Base-by-base conservation (phyloP, 1,140 invertebrate genomes). In the Leptinotarsa undecemlineata region DNA sequence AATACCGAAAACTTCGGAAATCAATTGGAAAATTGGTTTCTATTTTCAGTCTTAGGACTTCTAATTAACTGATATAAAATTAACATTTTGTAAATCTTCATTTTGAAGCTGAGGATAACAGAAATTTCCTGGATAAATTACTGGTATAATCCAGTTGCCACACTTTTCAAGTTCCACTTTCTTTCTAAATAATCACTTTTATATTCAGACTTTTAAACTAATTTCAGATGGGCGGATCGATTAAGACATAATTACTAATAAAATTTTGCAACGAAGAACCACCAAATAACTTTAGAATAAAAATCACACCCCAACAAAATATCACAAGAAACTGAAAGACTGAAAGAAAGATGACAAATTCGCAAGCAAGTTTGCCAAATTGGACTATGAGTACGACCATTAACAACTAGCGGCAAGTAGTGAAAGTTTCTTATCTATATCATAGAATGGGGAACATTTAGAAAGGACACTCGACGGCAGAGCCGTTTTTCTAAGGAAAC, bases 51-150 rank as follows among this genome's bases (percentile, higher is more conserved):
- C 78, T 74, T 76, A 68, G 81, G 76, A 76, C 82, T 82, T 83
- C 82, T 82, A 82, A 83, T 80, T 67, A 81, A 71, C 42, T 68
- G 57, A 69, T 75, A 76, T 79, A 80, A 81, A 79, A 78, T 82
- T 77, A 81, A 81, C 79, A 79, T 73, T 75, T 79, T 82, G 77
- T 78, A 81, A 81, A 81, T 79, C 79, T 82, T 82, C 82, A 83
- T 83, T 81, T 83, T 83, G 23, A 60, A 51, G 47, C 47, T 4
- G 33, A 26, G 62, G 62, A 64, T 20, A 19, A 71, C 33, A 42
- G 33, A 26, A 33, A 23, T 61, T 71, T 51, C 23, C 15, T n/a
- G 17, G 13, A n/a, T 19, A 42, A 21, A 48, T 48, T 69, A 8
- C 68, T 51, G 20, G 42, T 64, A n/a, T 26, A n/a, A 61, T n/a